Conservation (phyloP, 2,888 invertebrate species). For the Clistopyga incitator region DNA sequence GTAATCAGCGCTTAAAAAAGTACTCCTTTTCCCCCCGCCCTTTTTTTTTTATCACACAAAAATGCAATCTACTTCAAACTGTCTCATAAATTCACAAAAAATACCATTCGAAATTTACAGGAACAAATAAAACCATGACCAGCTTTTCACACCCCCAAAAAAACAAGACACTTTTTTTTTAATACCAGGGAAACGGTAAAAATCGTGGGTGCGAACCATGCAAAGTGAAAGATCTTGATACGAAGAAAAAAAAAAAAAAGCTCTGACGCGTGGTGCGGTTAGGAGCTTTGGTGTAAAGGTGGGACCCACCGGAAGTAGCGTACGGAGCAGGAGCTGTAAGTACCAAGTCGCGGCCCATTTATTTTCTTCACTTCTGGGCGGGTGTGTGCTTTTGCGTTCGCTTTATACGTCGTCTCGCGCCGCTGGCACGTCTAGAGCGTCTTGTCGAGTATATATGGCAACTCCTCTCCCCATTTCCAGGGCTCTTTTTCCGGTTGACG, state of each 20-base stretch:
- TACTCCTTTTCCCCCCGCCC: too few relatives aligned
- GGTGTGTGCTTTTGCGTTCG: constrained; percentile 32
- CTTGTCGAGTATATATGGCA: constrained; percentile 20
- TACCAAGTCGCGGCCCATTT: constrained; percentile 39
- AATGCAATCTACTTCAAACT: background rate
- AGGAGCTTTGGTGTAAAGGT: background rate
- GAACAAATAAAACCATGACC: too few relatives aligned
- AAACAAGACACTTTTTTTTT: too few relatives aligned
- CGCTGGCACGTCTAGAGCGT: constrained; percentile 30
- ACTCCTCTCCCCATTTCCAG: constrained; percentile 31
- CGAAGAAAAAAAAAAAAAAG: background rate
- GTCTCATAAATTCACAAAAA: too few relatives aligned
- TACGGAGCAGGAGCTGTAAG: constrained; percentile 15
- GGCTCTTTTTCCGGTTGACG: constrained; percentile 47
- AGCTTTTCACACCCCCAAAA: too few relatives aligned
- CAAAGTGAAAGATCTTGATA: constrained; percentile 18
- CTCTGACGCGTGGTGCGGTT: background rate
- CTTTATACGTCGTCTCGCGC: constrained; percentile 4
- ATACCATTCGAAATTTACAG: too few relatives aligned
- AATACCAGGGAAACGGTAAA: background rate
- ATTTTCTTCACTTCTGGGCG: constrained; percentile 29
- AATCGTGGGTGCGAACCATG: constrained; percentile 8
- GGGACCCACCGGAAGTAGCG: background rate
- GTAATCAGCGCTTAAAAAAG: background rate
- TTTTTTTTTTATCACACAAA: background rate